phyloP scores from a whole-genome alignment of 2,888 invertebrate species.

The Lordiphosa fenestrarum region DNA sequence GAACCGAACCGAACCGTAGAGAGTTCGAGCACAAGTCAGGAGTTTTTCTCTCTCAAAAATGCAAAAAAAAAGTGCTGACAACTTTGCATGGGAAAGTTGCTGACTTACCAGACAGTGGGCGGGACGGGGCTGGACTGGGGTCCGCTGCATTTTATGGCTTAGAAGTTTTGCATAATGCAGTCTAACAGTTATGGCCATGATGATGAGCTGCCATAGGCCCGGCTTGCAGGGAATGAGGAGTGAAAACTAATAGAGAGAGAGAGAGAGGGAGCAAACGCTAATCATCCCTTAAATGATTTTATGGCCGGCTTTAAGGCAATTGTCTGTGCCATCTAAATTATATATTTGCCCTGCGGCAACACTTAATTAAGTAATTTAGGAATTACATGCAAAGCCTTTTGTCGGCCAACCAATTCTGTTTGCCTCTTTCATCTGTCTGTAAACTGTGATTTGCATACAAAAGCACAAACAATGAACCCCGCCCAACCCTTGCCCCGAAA shows the following conservation, averaged over 20 bases:
- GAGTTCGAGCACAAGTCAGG: slow-evolving; percentile 6
- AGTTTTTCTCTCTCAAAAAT: slow-evolving; percentile 6
- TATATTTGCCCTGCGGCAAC: slow-evolving; percentile 49
- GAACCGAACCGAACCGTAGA: slow-evolving; percentile 20
- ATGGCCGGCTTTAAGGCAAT: slow-evolving; percentile 3
- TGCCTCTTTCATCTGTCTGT: slow-evolving; percentile 6
- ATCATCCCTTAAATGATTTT: not conserved
- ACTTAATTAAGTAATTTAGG: slow-evolving; percentile 70
- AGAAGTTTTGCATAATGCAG: slow-evolving; percentile 62
- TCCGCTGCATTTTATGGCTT: slow-evolving; percentile 42
- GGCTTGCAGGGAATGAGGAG: not conserved
- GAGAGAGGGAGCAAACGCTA: too few species aligned
- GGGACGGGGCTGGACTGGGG: slow-evolving; percentile 3
- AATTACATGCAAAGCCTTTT: slow-evolving; percentile 38
- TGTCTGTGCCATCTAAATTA: slow-evolving; percentile 7
- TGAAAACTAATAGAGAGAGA: slow-evolving; percentile 16
- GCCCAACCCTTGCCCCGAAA: slow-evolving; percentile 4
- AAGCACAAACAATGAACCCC: slow-evolving; percentile 35
- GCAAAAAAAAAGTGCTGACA: slow-evolving; percentile 62
- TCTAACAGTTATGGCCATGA: slow-evolving; percentile 37
- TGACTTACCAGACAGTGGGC: slow-evolving; percentile 49
- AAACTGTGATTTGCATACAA: slow-evolving; percentile 50
- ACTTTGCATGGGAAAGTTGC: slow-evolving; percentile 64
- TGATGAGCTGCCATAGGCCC: slow-evolving; percentile 21
- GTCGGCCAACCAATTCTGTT: slow-evolving; percentile 22